phyloP scores from a whole-genome alignment of 2,113 vertebrate genomes.

The Corythornis cristatus region DNA sequence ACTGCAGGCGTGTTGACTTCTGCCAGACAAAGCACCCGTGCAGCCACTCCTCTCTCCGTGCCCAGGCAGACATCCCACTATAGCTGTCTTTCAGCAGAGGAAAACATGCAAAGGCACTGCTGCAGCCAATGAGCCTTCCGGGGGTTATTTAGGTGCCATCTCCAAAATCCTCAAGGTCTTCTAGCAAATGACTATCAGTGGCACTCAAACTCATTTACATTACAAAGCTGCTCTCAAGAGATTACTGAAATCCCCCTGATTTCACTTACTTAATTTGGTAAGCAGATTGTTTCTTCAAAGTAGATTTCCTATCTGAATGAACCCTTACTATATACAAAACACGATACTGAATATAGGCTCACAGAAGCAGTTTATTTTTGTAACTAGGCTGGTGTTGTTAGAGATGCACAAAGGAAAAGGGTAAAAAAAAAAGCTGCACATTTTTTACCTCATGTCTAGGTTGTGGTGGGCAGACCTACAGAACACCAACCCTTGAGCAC shows the following conservation, averaged over 20 bases:
- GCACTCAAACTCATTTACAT: not conserved
- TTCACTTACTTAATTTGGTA: slow-evolving; percentile 29
- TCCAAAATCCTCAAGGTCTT: not conserved
- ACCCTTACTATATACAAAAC: not conserved
- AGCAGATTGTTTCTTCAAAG: slow-evolving; percentile 13
- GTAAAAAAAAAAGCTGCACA: not conserved
- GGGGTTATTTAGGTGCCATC: not conserved
- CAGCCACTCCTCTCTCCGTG: not conserved
- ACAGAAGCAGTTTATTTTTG: not conserved
- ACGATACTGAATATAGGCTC: not conserved
- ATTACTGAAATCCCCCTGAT: slow-evolving; percentile 6
- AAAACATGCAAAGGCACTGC: not conserved
- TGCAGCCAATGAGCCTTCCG: not conserved
- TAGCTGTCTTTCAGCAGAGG: not conserved
- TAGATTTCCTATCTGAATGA: not conserved
- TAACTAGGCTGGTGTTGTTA: slow-evolving; percentile 12
- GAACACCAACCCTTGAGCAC: not conserved
- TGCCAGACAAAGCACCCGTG: not conserved
- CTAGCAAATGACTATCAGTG: not conserved
- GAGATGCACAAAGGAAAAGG: not conserved
- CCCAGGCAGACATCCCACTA: not conserved
- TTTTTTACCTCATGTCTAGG: not conserved
- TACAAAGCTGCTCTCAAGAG: slow-evolving; percentile 7
- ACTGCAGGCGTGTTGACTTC: not conserved
- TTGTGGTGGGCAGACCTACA: not conserved